phyloP scores from a whole-genome alignment of 2,888 invertebrate species.

The Pantelozetes paolii region DNA sequence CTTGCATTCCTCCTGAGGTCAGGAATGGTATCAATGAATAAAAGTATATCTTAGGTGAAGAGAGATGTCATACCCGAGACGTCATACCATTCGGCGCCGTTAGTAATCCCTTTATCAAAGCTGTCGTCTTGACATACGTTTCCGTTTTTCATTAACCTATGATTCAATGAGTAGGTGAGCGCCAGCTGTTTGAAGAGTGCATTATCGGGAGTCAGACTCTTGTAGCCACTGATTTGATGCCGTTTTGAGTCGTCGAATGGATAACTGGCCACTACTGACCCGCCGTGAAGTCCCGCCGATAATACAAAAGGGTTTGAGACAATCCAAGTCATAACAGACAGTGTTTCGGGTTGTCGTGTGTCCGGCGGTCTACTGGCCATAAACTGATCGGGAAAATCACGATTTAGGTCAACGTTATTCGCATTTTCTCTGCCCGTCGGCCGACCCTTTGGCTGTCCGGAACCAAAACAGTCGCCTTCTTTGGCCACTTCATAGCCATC shows the following conservation, averaged over 20 bases:
- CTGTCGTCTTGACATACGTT: slow-evolving; percentile 61
- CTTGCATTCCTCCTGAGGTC: slow-evolving; percentile 58
- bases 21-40: background rate
- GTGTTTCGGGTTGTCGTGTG: slow-evolving; percentile 52
- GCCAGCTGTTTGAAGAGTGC: slow-evolving; percentile 73
- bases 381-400: slow-evolving; percentile 68
- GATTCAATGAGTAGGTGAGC: slow-evolving; percentile 66
- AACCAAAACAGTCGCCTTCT: slow-evolving; percentile 75
- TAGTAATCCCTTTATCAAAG: slow-evolving; percentile 76
- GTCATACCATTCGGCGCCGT: slow-evolving; percentile 88
- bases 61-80: slow-evolving; percentile 61
- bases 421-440: slow-evolving; percentile 72
- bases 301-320: slow-evolving; percentile 52
- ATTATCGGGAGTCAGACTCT: slow-evolving; percentile 77
- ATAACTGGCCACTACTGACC: slow-evolving; percentile 59
- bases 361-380: background rate
- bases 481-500: slow-evolving; percentile 58
- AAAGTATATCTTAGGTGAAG: background rate
- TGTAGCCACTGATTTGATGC: slow-evolving; percentile 41
- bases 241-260: slow-evolving; percentile 55
- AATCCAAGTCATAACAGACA: slow-evolving; percentile 54
- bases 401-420: slow-evolving; percentile 74
- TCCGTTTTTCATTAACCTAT: slow-evolving; percentile 71
- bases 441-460: slow-evolving; percentile 57
- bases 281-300: slow-evolving; percentile 55